phyloP scores from a whole-genome alignment of 2,888 invertebrate species.

The Ochlodes sylvanus region DNA sequence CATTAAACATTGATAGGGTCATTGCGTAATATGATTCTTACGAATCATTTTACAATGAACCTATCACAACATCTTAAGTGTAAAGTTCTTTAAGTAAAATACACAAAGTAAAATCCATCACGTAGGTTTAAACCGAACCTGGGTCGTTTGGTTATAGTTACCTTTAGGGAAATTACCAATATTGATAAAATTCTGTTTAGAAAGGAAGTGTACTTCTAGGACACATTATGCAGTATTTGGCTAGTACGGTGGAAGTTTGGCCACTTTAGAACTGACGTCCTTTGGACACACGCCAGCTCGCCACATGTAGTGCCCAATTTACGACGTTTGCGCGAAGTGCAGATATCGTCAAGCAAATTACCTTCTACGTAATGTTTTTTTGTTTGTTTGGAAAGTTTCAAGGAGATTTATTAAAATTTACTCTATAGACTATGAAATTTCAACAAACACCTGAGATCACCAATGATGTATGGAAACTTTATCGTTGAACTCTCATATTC shows the following conservation, averaged over 20 bases:
- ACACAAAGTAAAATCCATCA: no score
- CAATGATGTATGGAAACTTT: no score
- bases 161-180: not conserved
- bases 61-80: no score
- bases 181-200: not conserved
- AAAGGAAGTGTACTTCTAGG: not conserved
- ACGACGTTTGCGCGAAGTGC: slow-evolving; percentile 47
- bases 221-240: slow-evolving; percentile 16
- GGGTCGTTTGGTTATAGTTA: no score
- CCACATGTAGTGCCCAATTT: slow-evolving; percentile 67
- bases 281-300: slow-evolving; percentile 65
- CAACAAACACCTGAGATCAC: no score
- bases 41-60: no score
- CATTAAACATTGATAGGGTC: no score
- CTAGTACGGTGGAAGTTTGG: slow-evolving; percentile 8
- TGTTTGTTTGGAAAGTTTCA: not conserved
- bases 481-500: no score
- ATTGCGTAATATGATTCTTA: no score
- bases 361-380: not conserved
- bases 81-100: no score
- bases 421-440: no score
- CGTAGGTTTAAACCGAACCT: no score
- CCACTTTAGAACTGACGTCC: slow-evolving; percentile 30
- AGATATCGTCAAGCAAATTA: slow-evolving; percentile 17
- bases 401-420: not conserved